Base-by-base conservation (phyloP, 2,888 invertebrate genomes). In the Aproaerema taeniolella region DNA sequence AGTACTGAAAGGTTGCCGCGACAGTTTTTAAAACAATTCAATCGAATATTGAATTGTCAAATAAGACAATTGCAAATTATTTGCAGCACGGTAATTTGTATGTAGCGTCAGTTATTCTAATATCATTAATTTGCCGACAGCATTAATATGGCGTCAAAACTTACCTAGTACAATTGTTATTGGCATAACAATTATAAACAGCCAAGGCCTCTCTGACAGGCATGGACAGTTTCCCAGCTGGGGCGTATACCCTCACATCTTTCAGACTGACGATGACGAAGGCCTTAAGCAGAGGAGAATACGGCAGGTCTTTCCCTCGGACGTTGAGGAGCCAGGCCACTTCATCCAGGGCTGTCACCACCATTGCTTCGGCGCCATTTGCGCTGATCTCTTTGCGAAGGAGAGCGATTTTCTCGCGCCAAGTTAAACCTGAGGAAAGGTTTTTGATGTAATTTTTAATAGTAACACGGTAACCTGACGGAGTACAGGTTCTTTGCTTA, bases 321-420 rank as follows among this genome's bases (percentile, higher is more conserved):
- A 97, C 90, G 69, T 97, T 97, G 24, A 96, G 85, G 20, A 97
- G 75, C 93, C 96, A 97, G 0, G 96, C 95, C 13, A 85, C 79
- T 72, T 97, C 96, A 55, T 96, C 95, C 39, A 97, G 74, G 0
- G 95, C 93, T 0, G 96, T 95, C 9, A 97, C 88, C 16, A 97
- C 89, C 86, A 96, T 91, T 1, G 94, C 94, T 53, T 94, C 92
- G 1, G 90, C 92, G 0, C 88, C 88, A n/a, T 87, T 70, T 2
- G 85, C 73, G 13, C 78, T 73, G 57, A 97, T 83, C 46, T 91
- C 89, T 2, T 78, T 68, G 8, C 95, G 88, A 1, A 95, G 79
- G 32, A 88, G 88, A 3, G 82, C 64, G 0, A 97, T 87, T 74
- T 97, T 97, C 20, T 90, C 89, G 39, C 91, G 89, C 94, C 96